phyloP scores from a whole-genome alignment of 2,888 invertebrate species.

The Drosophila birchii region DNA sequence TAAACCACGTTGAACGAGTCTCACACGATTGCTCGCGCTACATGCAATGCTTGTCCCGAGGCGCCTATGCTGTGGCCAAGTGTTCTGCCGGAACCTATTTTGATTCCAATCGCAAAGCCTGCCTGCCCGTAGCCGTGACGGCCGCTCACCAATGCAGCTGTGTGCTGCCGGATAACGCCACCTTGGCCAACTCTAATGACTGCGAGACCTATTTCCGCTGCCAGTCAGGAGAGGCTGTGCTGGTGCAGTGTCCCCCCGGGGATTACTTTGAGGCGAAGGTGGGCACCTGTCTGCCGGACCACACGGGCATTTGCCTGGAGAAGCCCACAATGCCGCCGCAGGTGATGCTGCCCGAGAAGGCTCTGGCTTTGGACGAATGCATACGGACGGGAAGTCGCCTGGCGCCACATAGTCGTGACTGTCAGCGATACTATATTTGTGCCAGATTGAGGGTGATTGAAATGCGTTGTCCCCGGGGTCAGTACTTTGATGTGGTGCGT shows the following conservation, averaged over 20 bases:
- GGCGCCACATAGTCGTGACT: conserved; percentile 56
- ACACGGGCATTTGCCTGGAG: conserved; percentile 56
- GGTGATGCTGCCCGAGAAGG: neutral
- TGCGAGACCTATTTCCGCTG: conserved; percentile 71
- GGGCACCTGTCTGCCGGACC: conserved; percentile 60
- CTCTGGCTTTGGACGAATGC: conserved; percentile 45
- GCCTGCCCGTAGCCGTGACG: conserved; percentile 54
- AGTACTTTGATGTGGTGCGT: conserved; percentile 57
- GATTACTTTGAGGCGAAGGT: conserved; percentile 58
- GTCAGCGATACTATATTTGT: conserved; percentile 69
- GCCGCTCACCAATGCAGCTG: conserved; percentile 69
- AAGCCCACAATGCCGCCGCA: conserved; percentile 44
- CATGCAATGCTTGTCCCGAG: conserved; percentile 50
- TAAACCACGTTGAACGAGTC: conserved; percentile 30
- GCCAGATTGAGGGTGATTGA: conserved; percentile 50
- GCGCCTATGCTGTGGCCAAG: conserved; percentile 38
- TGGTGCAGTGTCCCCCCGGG: conserved; percentile 59
- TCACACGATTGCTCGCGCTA: conserved; percentile 49
- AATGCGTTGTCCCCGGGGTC: conserved; percentile 59
- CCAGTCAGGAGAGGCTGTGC: conserved; percentile 46
- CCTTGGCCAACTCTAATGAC: conserved; percentile 52
- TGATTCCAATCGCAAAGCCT: conserved; percentile 42
- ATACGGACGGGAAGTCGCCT: conserved; percentile 33
- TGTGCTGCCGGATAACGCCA: conserved; percentile 62
- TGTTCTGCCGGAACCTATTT: conserved; percentile 63